Conservation (phyloP, 2,888 invertebrate species). For the Elmis aenea region DNA sequence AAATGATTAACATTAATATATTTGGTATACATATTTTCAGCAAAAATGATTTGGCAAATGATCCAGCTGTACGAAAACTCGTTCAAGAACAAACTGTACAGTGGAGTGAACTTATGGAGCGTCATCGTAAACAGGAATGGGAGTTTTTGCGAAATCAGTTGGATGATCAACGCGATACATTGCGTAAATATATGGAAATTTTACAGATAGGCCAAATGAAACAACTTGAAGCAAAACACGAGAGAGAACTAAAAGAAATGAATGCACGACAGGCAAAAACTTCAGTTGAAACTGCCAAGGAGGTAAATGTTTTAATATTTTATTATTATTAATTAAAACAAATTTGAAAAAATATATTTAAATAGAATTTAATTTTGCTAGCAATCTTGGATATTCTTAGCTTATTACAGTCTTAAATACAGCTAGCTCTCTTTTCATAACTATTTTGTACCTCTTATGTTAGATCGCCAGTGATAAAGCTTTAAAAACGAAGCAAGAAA, state of each 20-base stretch:
- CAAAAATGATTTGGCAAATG: constrained; percentile 74
- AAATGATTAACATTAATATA: constrained; percentile 3
- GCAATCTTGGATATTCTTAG: background rate
- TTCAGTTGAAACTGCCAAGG: constrained; percentile 95
- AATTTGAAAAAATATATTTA: too few species aligned
- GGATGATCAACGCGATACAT: constrained; percentile 72
- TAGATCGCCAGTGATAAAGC: constrained; percentile 83
- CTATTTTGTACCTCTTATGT: constrained; percentile 12
- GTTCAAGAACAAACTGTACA: constrained; percentile 91
- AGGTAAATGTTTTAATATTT: constrained; percentile 52
- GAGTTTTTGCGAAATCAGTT: constrained; percentile 74
- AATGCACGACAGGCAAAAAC: constrained; percentile 91
- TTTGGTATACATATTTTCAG: constrained; percentile 44
- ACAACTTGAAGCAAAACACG: constrained; percentile 84
- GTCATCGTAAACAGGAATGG: constrained; percentile 79
- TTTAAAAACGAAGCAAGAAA: constrained; percentile 93
- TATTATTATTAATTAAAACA: too few species aligned
- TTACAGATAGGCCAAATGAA: constrained; percentile 83
- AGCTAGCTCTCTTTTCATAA: too few species aligned
- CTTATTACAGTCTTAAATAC: background rate
- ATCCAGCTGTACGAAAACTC: constrained; percentile 72
- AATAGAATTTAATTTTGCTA: too few species aligned
- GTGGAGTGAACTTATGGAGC: constrained; percentile 87
- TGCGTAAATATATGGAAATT: constrained; percentile 71
- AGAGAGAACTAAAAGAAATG: constrained; percentile 94